Percentiles rank a stretch among this genome's conserved stretches.
Evolutionary conservation across 2,797 vertebrate species (phyloP).

Genomic region (Sebastes hubbsi): DNA sequence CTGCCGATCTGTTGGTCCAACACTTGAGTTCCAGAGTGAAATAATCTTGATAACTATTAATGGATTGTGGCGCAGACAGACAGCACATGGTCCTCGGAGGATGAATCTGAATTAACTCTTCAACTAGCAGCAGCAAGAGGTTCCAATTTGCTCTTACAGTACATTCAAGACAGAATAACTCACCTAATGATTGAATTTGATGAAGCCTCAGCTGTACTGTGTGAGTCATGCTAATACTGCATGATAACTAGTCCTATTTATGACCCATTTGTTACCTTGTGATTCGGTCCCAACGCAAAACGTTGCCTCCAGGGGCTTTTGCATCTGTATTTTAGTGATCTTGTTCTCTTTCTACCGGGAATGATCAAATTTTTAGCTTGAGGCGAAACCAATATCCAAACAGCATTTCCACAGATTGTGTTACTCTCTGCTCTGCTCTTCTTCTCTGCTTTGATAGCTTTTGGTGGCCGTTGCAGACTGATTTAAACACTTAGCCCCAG

Average conservation of each 20-base stretch:
- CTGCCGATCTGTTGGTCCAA: neutral
- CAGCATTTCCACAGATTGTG: neutral
- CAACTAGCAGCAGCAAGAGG: neutral
- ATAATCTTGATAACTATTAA: neutral
- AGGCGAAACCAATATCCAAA: neutral
- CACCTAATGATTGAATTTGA: neutral
- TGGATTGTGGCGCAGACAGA: neutral
- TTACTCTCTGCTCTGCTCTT: neutral
- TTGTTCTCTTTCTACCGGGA: neutral
- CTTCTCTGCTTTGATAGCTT: neutral
- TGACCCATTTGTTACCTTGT: neutral
- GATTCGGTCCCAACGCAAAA: neutral
- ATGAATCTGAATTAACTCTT: neutral
- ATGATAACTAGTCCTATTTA: neutral
- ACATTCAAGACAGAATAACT: neutral
- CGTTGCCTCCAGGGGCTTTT: neutral
- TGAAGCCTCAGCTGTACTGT: neutral
- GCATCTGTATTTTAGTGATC: conserved; percentile 4
- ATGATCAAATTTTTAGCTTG: neutral
- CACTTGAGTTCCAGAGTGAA: neutral
- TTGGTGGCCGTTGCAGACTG: neutral
- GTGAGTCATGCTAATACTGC: neutral
- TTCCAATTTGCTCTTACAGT: neutral
- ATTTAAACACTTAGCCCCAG: neutral
- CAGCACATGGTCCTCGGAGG: neutral